Evolutionary conservation across 1,140 invertebrate species (phyloP).

Genomic region (Drosophila aff.): DNA sequence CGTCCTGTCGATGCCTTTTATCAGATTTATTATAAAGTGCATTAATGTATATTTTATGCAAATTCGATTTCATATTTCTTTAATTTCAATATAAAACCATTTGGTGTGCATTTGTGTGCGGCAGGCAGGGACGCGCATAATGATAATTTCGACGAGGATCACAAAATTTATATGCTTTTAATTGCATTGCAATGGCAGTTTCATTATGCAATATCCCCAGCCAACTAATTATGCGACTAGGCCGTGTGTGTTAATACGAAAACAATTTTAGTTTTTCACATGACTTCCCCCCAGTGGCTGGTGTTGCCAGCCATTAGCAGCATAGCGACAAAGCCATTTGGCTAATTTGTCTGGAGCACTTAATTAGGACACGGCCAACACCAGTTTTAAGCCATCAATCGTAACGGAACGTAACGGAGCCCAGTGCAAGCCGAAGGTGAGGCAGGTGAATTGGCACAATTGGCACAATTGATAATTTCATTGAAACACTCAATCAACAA

Average conservation of each 20-base stretch:
- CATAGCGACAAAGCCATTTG: constrained; percentile 46
- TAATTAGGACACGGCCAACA: constrained; percentile 29
- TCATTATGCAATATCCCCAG: constrained; percentile 61
- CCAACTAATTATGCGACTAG: constrained; percentile 55
- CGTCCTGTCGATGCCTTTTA: constrained; percentile 49
- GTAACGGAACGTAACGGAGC: background rate
- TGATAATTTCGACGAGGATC: constrained; percentile 54
- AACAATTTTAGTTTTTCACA: constrained; percentile 51
- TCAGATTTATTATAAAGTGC: constrained; percentile 77
- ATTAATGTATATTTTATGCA: constrained; percentile 58
- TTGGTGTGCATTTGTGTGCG: constrained; percentile 51
- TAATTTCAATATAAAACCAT: constrained; percentile 75
- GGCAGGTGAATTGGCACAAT: constrained; percentile 65
- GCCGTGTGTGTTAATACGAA: constrained; percentile 47
- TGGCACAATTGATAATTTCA: constrained; percentile 79
- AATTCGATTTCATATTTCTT: constrained; percentile 71
- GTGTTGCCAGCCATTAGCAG: constrained; percentile 9
- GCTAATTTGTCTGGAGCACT: constrained; percentile 38
- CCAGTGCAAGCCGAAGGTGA: constrained; percentile 4
- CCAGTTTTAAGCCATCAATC: constrained; percentile 1
- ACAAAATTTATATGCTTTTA: constrained; percentile 75
- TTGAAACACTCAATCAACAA: constrained; percentile 81
- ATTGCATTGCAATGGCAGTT: constrained; percentile 73
- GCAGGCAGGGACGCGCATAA: constrained; percentile 43
- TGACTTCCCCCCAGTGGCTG: constrained; percentile 13